phyloP scores from a whole-genome alignment of 2,888 invertebrate genomes.

The Lasioglossum figueresi region DNA sequence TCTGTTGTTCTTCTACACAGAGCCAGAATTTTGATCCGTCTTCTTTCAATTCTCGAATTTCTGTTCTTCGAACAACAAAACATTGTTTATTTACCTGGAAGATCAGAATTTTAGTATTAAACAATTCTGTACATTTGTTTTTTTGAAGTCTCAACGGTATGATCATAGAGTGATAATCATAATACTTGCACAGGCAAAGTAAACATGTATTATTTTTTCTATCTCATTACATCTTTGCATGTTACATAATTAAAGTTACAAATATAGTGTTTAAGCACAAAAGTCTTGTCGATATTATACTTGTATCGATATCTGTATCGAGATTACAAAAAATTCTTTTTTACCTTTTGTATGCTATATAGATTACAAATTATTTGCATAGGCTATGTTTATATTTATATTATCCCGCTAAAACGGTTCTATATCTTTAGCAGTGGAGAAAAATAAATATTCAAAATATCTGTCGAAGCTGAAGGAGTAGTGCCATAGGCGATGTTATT shows the following conservation, averaged over 20 bases:
- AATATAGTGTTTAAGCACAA: conserved; percentile 11
- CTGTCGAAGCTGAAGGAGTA: background rate
- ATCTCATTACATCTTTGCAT: conserved; percentile 6
- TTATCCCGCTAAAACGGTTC: background rate
- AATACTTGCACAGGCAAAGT: background rate
- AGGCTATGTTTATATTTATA: background rate
- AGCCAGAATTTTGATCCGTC: background rate
- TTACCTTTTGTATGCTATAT: background rate
- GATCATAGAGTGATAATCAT: background rate
- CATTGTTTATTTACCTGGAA: conserved; percentile 22
- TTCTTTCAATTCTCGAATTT: background rate
- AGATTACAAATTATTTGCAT: conserved; percentile 7
- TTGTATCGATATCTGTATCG: background rate
- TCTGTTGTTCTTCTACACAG: background rate
- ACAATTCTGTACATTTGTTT: conserved; percentile 7
- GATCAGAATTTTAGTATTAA: conserved; percentile 10
- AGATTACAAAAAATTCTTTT: background rate
- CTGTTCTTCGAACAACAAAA: background rate
- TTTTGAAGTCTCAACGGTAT: background rate
- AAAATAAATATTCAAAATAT: background rate
- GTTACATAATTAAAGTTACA: conserved; percentile 53
- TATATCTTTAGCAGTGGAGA: background rate
- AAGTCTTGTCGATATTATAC: background rate
- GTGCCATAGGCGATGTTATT: background rate
- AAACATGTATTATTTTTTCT: conserved; percentile 1